Conservation (phyloP, 2,888 invertebrate genomes). For the Xanthostigma xanthostigma region DNA sequence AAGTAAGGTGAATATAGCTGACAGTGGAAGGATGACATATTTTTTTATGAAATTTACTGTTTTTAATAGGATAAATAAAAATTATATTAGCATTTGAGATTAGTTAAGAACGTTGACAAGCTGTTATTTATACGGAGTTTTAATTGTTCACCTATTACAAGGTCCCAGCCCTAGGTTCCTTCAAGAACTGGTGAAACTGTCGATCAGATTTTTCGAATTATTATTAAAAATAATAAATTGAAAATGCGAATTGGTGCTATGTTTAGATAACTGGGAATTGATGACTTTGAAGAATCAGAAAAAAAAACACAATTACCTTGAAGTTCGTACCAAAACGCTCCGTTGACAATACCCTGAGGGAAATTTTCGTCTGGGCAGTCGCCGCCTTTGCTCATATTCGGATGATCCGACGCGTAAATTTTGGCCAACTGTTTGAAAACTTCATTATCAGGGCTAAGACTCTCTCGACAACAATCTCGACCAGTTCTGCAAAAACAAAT, state of each 20-base stretch:
- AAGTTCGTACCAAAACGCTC: slow-evolving; percentile 83
- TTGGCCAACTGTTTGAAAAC: slow-evolving; percentile 67
- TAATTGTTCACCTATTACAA: no score
- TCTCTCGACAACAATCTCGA: slow-evolving; percentile 53
- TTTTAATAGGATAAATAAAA: no score
- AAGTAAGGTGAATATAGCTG: no score
- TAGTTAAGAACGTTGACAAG: no score
- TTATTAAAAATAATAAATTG: neutral
- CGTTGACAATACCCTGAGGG: slow-evolving; percentile 72
- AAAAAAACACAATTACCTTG: slow-evolving; percentile 37
- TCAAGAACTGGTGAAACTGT: no score
- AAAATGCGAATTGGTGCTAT: neutral
- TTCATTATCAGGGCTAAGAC: slow-evolving; percentile 65
- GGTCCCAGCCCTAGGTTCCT: no score
- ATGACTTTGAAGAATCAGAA: neutral
- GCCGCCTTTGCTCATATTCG: slow-evolving; percentile 58
- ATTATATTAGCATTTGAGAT: no score
- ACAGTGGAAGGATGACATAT: no score
- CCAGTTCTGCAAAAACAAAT: slow-evolving; percentile 29
- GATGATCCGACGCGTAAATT: slow-evolving; percentile 59
- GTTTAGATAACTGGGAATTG: neutral
- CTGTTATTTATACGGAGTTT: no score
- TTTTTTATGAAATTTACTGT: no score
- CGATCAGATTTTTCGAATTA: neutral
- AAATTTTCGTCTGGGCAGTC: slow-evolving; percentile 62